These are phyloP conservation scores for Phoeniculus purpureus DNA, from an alignment of 2,797 vertebrate species.

Conservation along the genomic window DNA sequence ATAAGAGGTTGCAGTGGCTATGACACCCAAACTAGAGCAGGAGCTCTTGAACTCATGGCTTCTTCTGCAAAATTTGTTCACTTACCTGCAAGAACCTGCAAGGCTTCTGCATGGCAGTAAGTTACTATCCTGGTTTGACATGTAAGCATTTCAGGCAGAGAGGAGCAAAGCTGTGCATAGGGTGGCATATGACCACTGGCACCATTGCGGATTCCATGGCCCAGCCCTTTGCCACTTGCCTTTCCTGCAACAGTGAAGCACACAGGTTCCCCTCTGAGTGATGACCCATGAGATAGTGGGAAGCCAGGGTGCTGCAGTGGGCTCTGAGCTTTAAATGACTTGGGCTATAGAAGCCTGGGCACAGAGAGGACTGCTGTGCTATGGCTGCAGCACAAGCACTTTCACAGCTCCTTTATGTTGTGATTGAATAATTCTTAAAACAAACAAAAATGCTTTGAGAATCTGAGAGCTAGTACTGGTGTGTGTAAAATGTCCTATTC, in stretches of 20 bases:
- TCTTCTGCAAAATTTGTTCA: background rate
- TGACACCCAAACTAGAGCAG: accelerated
- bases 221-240: background rate
- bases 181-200: background rate
- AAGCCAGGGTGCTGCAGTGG: background rate
- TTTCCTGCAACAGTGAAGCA: too few relatives aligned
- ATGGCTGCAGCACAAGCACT: background rate
- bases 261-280: accelerated
- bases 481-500: background rate
- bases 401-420: background rate
- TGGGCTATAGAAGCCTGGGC: too few relatives aligned
- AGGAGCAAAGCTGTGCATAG: accelerated
- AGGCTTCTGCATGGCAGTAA: accelerated
- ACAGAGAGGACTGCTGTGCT: background rate
- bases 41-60: background rate
- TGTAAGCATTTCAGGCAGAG: background rate
- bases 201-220: too few relatives aligned
- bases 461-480: background rate
- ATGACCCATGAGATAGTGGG: background rate
- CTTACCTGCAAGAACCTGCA: background rate
- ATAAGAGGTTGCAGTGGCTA: accelerated
- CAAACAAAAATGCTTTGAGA: background rate
- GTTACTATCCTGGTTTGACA: background rate
- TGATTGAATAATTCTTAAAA: background rate
- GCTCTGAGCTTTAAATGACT: background rate